Evolutionary conservation across 1,140 invertebrate genomes (phyloP).

Genomic region (Cherax destructor): DNA sequence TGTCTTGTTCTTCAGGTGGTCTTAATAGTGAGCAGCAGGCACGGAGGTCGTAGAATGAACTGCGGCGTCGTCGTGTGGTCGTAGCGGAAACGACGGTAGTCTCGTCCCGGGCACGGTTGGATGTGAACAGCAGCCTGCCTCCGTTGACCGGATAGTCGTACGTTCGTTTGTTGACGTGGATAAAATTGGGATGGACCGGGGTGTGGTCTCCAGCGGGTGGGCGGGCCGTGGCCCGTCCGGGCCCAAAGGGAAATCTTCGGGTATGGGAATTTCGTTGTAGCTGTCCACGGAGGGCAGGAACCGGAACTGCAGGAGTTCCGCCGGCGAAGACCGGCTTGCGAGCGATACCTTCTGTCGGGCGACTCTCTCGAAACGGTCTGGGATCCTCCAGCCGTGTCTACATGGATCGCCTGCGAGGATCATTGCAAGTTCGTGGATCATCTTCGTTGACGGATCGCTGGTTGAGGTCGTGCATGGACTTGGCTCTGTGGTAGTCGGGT

Average conservation of each 20-base stretch:
- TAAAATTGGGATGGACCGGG: neutral
- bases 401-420: constrained; percentile 64
- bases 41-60: constrained; percentile 37
- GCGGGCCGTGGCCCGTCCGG: constrained; percentile 67
- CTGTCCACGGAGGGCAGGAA: constrained; percentile 47
- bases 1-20: no score
- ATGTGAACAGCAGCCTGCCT: constrained; percentile 66
- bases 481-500: constrained; percentile 64
- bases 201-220: constrained; percentile 45
- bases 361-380: constrained; percentile 35
- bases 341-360: constrained; percentile 41
- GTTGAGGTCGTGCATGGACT: constrained; percentile 70
- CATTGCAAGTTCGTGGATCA: constrained; percentile 24
- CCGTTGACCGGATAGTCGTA: constrained; percentile 71
- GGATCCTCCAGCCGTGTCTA: constrained; percentile 63
- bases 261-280: constrained; percentile 59
- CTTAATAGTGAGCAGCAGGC: neutral
- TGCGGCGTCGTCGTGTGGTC: constrained; percentile 52
- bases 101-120: constrained; percentile 63
- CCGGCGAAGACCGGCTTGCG: constrained; percentile 47
- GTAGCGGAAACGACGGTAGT: constrained; percentile 62
- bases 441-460: constrained; percentile 24
- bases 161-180: constrained; percentile 40
- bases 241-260: constrained; percentile 62
- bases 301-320: constrained; percentile 58